Percentiles rank a stretch among this genome's conserved stretches.
Conservation (phyloP, 64 coral and sea anemone genomes). For the Pocillopora damicornis region DNA sequence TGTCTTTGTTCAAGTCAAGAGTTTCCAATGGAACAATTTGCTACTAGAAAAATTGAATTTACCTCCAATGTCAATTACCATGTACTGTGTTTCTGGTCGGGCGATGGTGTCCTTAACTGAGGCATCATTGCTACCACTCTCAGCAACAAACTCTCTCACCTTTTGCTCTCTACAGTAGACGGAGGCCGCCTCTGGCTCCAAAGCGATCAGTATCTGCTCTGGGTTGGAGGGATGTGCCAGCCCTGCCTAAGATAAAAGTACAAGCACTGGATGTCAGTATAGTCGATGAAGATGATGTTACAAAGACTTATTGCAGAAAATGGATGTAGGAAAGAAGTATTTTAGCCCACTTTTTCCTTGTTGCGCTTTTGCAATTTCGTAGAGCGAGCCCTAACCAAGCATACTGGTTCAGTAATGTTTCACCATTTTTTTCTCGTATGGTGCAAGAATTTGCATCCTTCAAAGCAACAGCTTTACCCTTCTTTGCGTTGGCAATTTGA, state of each 20-base stretch:
- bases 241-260: background rate
- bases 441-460: too few species aligned
- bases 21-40: background rate
- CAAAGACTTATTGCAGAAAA: too few species aligned
- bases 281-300: background rate
- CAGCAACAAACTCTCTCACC: background rate
- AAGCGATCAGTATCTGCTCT: conserved; percentile 3
- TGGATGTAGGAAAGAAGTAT: too few species aligned
- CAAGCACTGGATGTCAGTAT: background rate
- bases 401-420: too few species aligned
- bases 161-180: conserved; percentile 1
- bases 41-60: background rate
- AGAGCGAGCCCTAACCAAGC: too few species aligned
- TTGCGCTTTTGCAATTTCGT: too few species aligned
- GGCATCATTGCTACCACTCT: background rate
- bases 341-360: too few species aligned
- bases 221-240: background rate
- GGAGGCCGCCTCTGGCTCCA: conserved; percentile 9
- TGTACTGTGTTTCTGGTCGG: background rate
- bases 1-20: too few species aligned
- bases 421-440: too few species aligned
- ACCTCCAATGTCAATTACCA: conserved; percentile 20
- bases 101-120: background rate
- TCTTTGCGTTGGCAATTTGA: too few species aligned
- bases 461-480: too few species aligned